Conservation (phyloP, 2,113 vertebrate genomes). For the Tiliqua scincoides region DNA sequence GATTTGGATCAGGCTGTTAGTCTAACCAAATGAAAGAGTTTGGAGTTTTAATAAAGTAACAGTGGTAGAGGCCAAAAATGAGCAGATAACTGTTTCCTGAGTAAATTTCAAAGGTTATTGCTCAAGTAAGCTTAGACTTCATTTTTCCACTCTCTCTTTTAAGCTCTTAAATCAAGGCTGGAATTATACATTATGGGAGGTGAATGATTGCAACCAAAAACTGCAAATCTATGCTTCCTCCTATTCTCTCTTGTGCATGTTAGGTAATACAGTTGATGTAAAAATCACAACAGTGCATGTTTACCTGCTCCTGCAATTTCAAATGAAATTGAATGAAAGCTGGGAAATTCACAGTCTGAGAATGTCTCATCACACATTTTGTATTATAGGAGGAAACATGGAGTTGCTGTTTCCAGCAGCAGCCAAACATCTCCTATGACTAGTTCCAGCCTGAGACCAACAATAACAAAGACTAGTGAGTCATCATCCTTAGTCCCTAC, state of each 20-base stretch:
- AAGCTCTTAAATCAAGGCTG: neutral
- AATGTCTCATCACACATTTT: neutral
- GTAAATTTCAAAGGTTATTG: neutral
- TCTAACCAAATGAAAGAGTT: neutral
- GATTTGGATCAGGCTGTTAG: too few relatives aligned
- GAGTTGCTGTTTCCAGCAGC: neutral
- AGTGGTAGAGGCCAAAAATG: neutral
- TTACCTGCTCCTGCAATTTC: neutral
- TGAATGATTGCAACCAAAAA: neutral
- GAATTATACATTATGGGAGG: neutral
- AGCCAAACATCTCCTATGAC: neutral
- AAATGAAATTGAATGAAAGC: neutral
- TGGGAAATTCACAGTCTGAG: neutral
- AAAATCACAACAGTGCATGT: neutral
- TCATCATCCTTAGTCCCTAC: neutral
- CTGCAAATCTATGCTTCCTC: neutral
- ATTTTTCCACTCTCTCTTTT: neutral
- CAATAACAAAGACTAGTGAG: constrained; percentile 14
- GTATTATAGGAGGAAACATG: neutral
- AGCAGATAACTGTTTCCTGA: neutral
- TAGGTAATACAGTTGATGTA: neutral
- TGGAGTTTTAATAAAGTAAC: neutral
- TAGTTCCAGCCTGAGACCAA: constrained; percentile 17
- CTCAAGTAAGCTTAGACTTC: neutral
- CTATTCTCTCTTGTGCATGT: neutral